Conservation (phyloP, 2,888 invertebrate genomes). For the Nemurella pictetii region DNA sequence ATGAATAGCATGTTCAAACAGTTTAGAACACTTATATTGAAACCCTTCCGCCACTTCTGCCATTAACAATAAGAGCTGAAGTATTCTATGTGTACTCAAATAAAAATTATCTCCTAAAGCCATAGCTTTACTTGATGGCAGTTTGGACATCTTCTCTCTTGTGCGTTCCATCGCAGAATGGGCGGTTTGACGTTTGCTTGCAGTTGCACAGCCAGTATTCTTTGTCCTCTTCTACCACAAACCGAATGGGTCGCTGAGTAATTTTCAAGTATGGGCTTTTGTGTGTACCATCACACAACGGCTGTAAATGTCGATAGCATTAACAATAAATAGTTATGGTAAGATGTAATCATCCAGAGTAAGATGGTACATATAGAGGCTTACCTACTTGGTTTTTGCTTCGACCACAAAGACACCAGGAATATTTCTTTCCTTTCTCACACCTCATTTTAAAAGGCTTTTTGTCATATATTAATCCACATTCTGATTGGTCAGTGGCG, state of each 20-base stretch:
- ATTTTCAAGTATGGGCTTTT: constrained; percentile 74
- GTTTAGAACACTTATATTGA: too few species aligned
- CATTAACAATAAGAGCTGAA: neutral
- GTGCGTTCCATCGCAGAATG: constrained; percentile 97
- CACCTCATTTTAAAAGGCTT: constrained; percentile 82
- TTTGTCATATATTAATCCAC: constrained; percentile 82
- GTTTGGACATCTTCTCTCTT: constrained; percentile 70
- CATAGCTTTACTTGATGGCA: constrained; percentile 48
- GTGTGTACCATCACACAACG: constrained; percentile 94
- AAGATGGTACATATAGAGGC: neutral
- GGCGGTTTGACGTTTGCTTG: constrained; percentile 90
- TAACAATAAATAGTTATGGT: constrained; percentile 32
- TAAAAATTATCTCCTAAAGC: neutral
- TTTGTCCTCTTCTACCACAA: constrained; percentile 82
- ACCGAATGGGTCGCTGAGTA: constrained; percentile 75
- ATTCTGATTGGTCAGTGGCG: constrained; percentile 64
- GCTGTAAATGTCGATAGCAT: too few species aligned
- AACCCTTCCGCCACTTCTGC: too few species aligned
- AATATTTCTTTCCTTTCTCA: constrained; percentile 73
- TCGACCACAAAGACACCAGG: constrained; percentile 94
- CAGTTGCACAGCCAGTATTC: constrained; percentile 98
- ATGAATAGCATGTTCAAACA: neutral
- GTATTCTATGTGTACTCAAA: neutral
- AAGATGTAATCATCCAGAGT: neutral
- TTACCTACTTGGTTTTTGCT: constrained; percentile 71